These are phyloP conservation scores for Lasius fuliginosus DNA, from an alignment of 2,888 invertebrate species.

Conservation along the genomic window DNA sequence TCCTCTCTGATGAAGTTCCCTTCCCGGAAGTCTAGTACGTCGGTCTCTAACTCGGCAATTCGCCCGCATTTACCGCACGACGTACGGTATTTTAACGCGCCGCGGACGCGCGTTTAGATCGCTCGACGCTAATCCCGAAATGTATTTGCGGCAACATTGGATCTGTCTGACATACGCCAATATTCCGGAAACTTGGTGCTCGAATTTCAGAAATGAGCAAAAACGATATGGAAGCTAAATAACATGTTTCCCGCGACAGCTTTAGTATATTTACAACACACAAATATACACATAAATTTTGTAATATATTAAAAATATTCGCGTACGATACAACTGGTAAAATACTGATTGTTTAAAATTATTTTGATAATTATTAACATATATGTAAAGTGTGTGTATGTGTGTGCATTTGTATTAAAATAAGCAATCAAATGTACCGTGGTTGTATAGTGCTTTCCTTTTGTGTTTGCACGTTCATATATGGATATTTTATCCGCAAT, in stretches of 20 bases:
- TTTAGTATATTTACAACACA: neutral
- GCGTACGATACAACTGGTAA: neutral
- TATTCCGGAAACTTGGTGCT: neutral
- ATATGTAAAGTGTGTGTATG: neutral
- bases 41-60: conserved; percentile 42
- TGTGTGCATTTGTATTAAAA: neutral
- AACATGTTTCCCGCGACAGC: neutral
- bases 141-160: neutral
- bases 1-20: conserved; percentile 38
- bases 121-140: neutral
- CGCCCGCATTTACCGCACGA: conserved; percentile 10
- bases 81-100: conserved; percentile 1
- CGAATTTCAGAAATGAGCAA: neutral
- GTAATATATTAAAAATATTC: neutral
- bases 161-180: neutral
- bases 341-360: neutral
- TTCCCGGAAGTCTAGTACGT: conserved; percentile 6
- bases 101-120: neutral
- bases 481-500: conserved; percentile 13
- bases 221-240: neutral
- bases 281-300: no score
- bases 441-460: neutral
- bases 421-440: neutral
- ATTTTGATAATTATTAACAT: neutral
- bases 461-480: conserved; percentile 16